phyloP scores from a whole-genome alignment of 2,113 vertebrate species.

The Saccopteryx bilineata region DNA sequence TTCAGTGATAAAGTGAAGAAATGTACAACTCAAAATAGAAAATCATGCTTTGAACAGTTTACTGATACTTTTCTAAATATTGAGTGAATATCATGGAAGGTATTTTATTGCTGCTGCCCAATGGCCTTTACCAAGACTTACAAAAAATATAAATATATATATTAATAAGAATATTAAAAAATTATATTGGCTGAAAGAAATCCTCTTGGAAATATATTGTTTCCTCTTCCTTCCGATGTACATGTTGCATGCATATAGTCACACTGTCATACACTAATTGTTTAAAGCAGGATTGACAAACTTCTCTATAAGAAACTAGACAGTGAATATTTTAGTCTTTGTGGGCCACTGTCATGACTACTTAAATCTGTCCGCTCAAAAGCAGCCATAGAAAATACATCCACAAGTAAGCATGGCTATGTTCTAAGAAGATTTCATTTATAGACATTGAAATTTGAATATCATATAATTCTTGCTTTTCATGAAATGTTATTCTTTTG shows the following conservation, averaged over 20 bases:
- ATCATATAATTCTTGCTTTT: conserved; percentile 32
- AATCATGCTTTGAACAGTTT: background rate
- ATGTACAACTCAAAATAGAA: background rate
- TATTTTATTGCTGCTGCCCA: conserved; percentile 34
- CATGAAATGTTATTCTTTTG: background rate
- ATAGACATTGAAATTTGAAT: background rate
- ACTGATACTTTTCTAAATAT: background rate
- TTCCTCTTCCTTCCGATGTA: background rate
- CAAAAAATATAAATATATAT: background rate
- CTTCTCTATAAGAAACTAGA: background rate
- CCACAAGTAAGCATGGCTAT: background rate
- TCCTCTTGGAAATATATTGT: background rate
- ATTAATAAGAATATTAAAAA: conserved; percentile 11
- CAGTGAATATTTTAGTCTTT: background rate
- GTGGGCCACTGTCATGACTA: background rate
- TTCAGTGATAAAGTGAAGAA: background rate
- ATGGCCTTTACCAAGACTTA: background rate
- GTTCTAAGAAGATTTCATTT: background rate
- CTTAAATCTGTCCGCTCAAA: background rate
- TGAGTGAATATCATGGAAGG: background rate
- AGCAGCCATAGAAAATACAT: background rate
- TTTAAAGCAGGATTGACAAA: background rate
- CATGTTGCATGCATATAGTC: background rate
- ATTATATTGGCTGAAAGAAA: background rate
- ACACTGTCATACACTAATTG: background rate